Evolutionary conservation across 2,113 vertebrate species (phyloP).

Genomic region (Platysteira castanea): DNA sequence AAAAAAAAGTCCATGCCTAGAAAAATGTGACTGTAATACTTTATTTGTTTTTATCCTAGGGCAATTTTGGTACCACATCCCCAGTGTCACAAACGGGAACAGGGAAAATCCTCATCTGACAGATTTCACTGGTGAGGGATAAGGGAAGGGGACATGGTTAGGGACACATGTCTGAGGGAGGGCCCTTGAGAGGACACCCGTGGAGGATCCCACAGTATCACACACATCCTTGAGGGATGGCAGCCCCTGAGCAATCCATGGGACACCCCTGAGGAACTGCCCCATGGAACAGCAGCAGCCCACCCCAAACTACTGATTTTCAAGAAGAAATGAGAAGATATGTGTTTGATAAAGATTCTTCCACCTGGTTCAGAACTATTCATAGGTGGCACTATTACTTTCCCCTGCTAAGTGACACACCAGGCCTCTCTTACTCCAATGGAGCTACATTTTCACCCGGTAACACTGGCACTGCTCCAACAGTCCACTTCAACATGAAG

Average conservation of each 20-base stretch:
- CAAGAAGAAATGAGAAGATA: neutral
- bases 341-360: neutral
- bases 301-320: neutral
- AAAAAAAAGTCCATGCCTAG: fast-evolving
- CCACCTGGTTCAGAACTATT: neutral
- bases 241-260: fast-evolving
- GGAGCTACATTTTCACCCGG: neutral
- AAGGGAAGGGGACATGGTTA: neutral
- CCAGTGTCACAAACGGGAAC: neutral
- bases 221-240: neutral
- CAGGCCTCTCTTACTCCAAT: neutral
- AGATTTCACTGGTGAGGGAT: neutral
- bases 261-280: neutral
- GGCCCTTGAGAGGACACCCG: fast-evolving
- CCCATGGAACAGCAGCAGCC: neutral
- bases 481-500: neutral
- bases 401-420: neutral
- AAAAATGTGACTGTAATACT: neutral
- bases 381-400: neutral
- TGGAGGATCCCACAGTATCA: neutral
- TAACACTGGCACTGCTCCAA: neutral
- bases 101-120: fast-evolving
- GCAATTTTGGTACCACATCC: neutral
- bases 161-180: neutral
- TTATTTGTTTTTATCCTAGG: neutral